These are phyloP conservation scores for Atta texana DNA, from an alignment of 1,140 invertebrate species.

Conservation along the genomic window DNA sequence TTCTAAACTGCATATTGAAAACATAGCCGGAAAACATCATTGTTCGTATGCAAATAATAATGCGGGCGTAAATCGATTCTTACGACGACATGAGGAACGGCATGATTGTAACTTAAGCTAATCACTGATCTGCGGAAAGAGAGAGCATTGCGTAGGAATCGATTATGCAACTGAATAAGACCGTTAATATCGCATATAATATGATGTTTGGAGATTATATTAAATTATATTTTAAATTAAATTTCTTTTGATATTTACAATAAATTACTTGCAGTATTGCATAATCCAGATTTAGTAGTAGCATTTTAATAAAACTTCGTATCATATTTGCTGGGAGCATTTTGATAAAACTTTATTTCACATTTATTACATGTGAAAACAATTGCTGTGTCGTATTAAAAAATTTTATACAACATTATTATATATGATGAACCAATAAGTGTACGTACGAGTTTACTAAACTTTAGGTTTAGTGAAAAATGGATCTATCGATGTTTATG, in stretches of 20 bases:
- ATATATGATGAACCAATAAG: not conserved
- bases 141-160: slow-evolving; percentile 14
- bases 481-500: not conserved
- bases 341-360: not conserved
- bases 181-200: not conserved
- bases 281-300: not conserved
- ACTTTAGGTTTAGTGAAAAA: not conserved
- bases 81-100: not conserved
- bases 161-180: slow-evolving; percentile 32
- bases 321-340: too few relatives aligned
- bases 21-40: slow-evolving; percentile 28
- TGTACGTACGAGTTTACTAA: not conserved
- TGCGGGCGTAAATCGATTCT: slow-evolving; percentile 40
- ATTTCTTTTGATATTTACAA: not conserved
- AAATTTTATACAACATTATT: too few relatives aligned
- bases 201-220: not conserved
- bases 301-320: not conserved
- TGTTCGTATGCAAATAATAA: slow-evolving; percentile 41
- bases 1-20: slow-evolving; percentile 64
- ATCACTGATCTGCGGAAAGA: slow-evolving; percentile 17
- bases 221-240: slow-evolving; percentile 5
- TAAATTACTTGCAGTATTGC: not conserved
- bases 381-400: not conserved
- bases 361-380: not conserved
- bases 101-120: slow-evolving; percentile 15